Evolutionary conservation across 2,888 invertebrate species (phyloP).

Genomic region (Chymomyza caudatula): DNA sequence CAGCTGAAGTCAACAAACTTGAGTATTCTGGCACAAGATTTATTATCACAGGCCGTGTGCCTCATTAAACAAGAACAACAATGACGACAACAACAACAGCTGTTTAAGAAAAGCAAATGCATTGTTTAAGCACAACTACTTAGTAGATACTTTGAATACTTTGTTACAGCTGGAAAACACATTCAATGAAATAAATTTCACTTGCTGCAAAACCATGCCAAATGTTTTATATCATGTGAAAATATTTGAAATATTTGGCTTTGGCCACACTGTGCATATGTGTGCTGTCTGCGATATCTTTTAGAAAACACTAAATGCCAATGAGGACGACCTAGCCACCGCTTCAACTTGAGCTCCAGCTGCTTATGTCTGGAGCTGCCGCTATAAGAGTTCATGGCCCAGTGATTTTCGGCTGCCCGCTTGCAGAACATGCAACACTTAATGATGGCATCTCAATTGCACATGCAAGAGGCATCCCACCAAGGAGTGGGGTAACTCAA

Average conservation of each 20-base stretch:
- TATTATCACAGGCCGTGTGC: constrained; percentile 29
- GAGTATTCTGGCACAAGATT: constrained; percentile 1
- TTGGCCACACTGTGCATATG: background rate
- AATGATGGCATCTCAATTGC: constrained; percentile 65
- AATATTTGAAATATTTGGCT: constrained; percentile 28
- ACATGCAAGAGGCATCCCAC: constrained; percentile 27
- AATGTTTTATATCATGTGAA: constrained; percentile 50
- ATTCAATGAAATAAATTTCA: background rate
- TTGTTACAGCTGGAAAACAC: too few species aligned
- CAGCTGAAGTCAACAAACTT: constrained; percentile 30
- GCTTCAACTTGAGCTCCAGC: background rate
- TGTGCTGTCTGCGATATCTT: background rate
- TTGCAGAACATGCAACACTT: constrained; percentile 62
- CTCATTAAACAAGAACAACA: constrained; percentile 8
- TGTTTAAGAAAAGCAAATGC: background rate
- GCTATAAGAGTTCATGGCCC: constrained; percentile 64
- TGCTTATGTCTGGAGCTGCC: constrained; percentile 13
- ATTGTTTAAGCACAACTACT: background rate
- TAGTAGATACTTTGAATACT: too few species aligned
- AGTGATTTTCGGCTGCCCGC: constrained; percentile 55
- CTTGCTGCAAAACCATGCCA: constrained; percentile 38
- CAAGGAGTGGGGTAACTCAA: constrained; percentile 27
- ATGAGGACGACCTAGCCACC: background rate
- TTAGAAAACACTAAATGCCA: background rate
- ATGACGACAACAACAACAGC: background rate